Conservation (phyloP, 2,797 vertebrate species). For the Trachurus trachurus region DNA sequence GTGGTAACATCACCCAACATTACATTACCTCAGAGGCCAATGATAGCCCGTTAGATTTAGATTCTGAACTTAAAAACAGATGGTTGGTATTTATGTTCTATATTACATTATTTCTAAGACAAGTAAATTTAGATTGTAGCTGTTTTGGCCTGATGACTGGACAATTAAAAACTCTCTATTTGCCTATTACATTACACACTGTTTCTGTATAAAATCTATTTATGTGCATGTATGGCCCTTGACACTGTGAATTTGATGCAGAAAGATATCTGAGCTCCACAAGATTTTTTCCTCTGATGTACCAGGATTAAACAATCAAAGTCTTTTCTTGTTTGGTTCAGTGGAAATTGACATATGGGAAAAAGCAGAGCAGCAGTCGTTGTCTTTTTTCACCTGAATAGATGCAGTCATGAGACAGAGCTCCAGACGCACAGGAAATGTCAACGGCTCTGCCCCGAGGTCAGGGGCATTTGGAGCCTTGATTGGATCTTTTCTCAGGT, state of each 20-base stretch:
- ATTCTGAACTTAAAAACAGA: too few relatives aligned
- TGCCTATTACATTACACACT: neutral
- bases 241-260: neutral
- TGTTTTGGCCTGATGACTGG: too few relatives aligned
- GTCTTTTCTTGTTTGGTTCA: slow-evolving; percentile 15
- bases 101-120: too few relatives aligned
- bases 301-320: slow-evolving; percentile 30
- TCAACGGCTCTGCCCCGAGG: slow-evolving; percentile 63
- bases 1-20: too few relatives aligned
- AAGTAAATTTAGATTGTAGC: too few relatives aligned
- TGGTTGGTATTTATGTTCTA: too few relatives aligned
- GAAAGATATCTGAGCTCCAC: slow-evolving; percentile 1
- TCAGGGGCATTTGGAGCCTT: slow-evolving; percentile 49
- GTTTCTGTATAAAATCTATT: too few relatives aligned
- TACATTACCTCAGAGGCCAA: too few relatives aligned
- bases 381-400: slow-evolving; percentile 15
- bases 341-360: slow-evolving; percentile 5
- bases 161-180: too few relatives aligned
- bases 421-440: slow-evolving; percentile 67
- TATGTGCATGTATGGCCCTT: too few relatives aligned
- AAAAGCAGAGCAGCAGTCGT: slow-evolving; percentile 18
- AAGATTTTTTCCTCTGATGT: neutral
- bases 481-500: slow-evolving; percentile 71
- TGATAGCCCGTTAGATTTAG: too few relatives aligned
- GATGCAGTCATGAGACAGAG: slow-evolving; percentile 40